Evolutionary conservation across 1,140 invertebrate genomes (phyloP), one percentile per base, ranked within the genome.

Genomic region (Drosophila saltans): DNA sequence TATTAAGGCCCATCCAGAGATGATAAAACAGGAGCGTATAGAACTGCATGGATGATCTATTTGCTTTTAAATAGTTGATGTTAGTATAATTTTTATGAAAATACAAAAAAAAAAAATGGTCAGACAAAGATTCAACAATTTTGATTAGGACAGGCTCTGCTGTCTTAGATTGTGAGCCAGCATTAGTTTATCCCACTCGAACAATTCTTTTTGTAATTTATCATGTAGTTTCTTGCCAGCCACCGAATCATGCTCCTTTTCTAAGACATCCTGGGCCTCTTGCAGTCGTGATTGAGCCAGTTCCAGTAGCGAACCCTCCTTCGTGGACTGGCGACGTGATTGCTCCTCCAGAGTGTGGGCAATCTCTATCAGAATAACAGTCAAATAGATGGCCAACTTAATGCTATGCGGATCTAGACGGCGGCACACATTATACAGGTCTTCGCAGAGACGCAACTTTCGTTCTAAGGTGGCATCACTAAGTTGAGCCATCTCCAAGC

Each of bases 351-450:
- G 78, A 16, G 94, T 94, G 79, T 95, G 91, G 66, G 94, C 90
- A 3, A 96, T 92, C 92, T 97, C 96, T 62, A 96, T 94, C 41
- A 95, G 93, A 36, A 96, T 92, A 24, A 96, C 95, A n/a, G 94
- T 94, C 1, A 94, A 94, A 78, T 97, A 97, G 39, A 97, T 93
- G 59, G 94, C 93, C 1, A 97, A 91, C 73, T 96, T 94, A 2
- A 94, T 93, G 66, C 95, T 95, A 41, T 95, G 93, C 2, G 96
- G 96, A 93, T 97, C 96, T 33, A 97, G 90, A 24, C 93, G 94
- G 48, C 91, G 93, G 0, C 95, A 95, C 2, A 95, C 94, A 5
- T 93, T 91, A 61, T 96, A 92, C 1, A 97, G 92, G 59, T 96
- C 94, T 60, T 94, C 93, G 70, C 96, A 97, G 82, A 96, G 94